Evolutionary conservation across 2,797 vertebrate genomes (phyloP).

Genomic region (Clamator glandarius): DNA sequence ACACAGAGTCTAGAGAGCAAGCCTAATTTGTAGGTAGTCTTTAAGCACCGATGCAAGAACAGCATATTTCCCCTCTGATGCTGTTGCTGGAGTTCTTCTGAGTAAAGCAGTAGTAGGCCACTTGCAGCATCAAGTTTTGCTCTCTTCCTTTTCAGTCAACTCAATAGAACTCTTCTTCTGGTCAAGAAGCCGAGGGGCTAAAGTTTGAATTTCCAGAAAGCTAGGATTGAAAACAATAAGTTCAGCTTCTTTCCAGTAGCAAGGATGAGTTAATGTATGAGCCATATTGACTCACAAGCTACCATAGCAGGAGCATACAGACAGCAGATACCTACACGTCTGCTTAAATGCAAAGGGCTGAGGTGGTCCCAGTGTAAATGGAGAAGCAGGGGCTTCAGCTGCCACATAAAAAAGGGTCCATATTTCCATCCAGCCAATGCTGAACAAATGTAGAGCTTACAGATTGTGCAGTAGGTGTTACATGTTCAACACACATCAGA

Average conservation of each 20-base stretch:
- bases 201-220: background rate
- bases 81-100: background rate
- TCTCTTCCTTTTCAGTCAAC: background rate
- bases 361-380: background rate
- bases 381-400: background rate
- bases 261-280: background rate
- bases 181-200: background rate
- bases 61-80: background rate
- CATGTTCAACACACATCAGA: background rate
- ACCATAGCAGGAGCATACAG: accelerated
- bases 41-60: background rate
- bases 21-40: background rate
- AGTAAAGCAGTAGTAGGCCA: background rate
- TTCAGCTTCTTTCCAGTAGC: background rate
- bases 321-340: accelerated
- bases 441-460: background rate
- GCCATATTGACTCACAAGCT: background rate
- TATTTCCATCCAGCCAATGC: background rate
- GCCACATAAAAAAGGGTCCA: background rate
- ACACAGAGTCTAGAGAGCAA: background rate
- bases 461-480: background rate
- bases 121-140: background rate
- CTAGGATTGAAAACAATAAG: background rate
- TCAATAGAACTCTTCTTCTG: accelerated
- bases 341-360: background rate